These are phyloP conservation scores for Grus americana DNA, from an alignment of 2,113 vertebrate species.

Conservation along the genomic window DNA sequence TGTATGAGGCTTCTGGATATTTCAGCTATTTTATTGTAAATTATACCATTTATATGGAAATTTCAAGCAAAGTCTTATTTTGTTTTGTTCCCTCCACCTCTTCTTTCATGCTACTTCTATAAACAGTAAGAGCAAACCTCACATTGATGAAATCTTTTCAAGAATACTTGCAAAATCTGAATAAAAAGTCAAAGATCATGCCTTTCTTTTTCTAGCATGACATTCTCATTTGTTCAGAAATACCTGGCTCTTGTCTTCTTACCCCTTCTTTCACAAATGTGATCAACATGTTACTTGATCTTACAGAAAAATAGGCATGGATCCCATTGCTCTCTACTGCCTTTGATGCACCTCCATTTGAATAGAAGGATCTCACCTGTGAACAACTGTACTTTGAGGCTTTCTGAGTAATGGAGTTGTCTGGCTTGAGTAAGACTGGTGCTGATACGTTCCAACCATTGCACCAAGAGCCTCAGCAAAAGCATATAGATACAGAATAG, in stretches of 20 bases:
- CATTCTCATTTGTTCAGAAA: background rate
- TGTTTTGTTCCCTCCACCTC: background rate
- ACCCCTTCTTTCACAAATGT: background rate
- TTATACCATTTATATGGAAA: background rate
- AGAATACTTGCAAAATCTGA: background rate
- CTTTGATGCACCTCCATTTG: background rate
- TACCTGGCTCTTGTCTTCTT: background rate
- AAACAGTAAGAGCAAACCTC: background rate
- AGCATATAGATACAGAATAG: background rate
- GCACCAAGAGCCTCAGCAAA: background rate
- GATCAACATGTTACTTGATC: background rate
- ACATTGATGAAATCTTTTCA: background rate
- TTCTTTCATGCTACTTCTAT: background rate
- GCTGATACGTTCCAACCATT: background rate
- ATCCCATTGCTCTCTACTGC: background rate
- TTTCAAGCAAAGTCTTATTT: background rate
- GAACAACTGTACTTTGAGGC: background rate
- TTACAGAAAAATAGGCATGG: background rate
- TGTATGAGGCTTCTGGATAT: background rate
- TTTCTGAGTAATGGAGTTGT: background rate
- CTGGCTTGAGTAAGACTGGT: background rate
- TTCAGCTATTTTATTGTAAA: slow-evolving; percentile 1
- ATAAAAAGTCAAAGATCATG: background rate
- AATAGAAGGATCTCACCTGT: background rate
- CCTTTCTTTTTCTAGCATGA: background rate